phyloP scores from a whole-genome alignment of 2,888 invertebrate species.

The Strigamia maritima region DNA sequence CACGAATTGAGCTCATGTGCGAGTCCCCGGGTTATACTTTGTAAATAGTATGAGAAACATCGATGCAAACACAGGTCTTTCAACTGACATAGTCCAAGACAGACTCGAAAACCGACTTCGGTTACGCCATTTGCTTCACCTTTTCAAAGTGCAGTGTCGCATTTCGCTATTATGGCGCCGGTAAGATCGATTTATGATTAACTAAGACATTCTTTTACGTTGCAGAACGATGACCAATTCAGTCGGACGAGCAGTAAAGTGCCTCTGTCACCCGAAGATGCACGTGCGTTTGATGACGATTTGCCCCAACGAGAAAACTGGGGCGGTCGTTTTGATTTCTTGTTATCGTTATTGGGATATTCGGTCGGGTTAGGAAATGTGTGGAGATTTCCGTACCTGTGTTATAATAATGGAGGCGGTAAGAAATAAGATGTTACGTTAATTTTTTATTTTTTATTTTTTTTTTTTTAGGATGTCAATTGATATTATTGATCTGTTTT shows the following conservation, averaged over 20 bases:
- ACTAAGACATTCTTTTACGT: no score
- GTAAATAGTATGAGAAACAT: no score
- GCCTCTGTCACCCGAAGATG: conserved; percentile 39
- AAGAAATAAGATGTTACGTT: neutral
- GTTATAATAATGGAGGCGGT: conserved; percentile 54
- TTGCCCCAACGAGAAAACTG: conserved; percentile 66
- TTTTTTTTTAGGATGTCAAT: conserved; percentile 49
- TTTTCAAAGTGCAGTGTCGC: no score
- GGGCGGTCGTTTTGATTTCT: conserved; percentile 72
- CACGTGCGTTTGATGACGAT: conserved; percentile 36
- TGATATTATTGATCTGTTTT: neutral
- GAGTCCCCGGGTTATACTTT: no score
- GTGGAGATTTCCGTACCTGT: conserved; percentile 64
- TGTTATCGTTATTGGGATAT: conserved; percentile 65
- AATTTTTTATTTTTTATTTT: neutral
- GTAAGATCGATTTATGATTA: no score
- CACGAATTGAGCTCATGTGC: no score
- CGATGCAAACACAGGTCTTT: no score
- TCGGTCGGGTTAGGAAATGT: conserved; percentile 64
- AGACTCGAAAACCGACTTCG: no score
- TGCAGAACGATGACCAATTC: conserved; percentile 36
- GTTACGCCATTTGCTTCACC: no score
- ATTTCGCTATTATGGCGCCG: no score
- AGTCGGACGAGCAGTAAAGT: conserved; percentile 41
- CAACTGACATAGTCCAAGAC: no score